Base-by-base conservation (phyloP, 64 coral and sea anemone genomes). In the Montipora foliosa region DNA sequence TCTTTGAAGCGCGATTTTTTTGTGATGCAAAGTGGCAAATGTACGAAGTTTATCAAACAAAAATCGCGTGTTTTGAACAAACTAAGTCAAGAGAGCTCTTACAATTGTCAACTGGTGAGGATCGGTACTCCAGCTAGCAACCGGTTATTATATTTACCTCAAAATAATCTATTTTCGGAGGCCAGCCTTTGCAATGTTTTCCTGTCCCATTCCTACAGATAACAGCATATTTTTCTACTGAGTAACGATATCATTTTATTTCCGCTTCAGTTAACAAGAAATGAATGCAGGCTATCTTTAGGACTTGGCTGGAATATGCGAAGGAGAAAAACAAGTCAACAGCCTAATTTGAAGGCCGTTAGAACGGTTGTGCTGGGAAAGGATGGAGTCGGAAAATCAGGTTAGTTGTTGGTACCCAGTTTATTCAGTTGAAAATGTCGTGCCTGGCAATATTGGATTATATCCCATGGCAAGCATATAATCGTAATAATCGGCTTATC, bases 361-460 rank as follows among this genome's bases (percentile, higher is more conserved):
- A 74, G 84, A 45, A 84, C 29, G 0, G 87, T 93, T 20, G 92
- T 93, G 47, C 49, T 93, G 10, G 92, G 92, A 58, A 55, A 81
- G 49, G 92, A 93, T 24, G 92, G 92, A n/a, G 92, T 93, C 47
- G 92, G 92, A 4, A 93, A 93, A 55, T 88, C 92, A 88, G 92
- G 92, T 93, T 17, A 67, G 16, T 14, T 44, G 14, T 16, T 87
- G 16, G 82, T 52, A 75, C 53, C 6, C 4, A 25, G 21, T 73
- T 52, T 80, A n/a, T 44, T 49, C 0, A 71, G 3, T 71, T 9
- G 20, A 5, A 48, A 50, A 7, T 10, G 16, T 49, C 47, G 16
- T 71, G 16, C 16, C 62, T 9, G 67, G 66, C 45, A 67, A 67
- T 84, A 86, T 64, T 71, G 82, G 16, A 51, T 47, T 52, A 13